Conservation (phyloP, 2,113 vertebrate species). For the Dasyurus viverrinus region DNA sequence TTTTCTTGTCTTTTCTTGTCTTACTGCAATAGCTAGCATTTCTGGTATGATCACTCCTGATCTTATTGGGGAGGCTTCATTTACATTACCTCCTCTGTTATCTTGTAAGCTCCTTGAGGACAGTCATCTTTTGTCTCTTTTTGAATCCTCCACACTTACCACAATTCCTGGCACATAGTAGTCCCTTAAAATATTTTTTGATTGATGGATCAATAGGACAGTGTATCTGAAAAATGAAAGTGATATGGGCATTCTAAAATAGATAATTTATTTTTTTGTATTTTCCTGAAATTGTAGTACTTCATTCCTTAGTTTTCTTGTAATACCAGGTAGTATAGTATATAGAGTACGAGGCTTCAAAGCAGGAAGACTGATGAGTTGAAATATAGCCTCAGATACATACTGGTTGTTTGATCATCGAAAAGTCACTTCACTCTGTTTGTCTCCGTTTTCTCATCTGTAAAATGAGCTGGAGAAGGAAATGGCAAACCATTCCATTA, state of each 20-base stretch:
- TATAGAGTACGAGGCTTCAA: neutral
- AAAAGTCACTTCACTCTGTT: neutral
- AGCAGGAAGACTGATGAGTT: neutral
- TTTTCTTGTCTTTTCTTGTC: neutral
- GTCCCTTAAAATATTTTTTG: neutral
- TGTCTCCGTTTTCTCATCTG: neutral
- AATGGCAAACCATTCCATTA: neutral
- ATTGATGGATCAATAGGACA: neutral
- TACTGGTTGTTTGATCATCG: neutral
- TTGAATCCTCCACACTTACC: neutral
- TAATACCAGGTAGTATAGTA: neutral
- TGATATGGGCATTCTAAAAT: neutral
- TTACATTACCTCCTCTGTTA: neutral
- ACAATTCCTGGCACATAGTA: neutral
- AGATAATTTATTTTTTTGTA: neutral
- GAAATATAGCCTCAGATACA: neutral
- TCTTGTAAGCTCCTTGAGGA: neutral
- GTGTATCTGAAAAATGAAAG: neutral
- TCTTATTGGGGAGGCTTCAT: neutral
- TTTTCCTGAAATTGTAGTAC: neutral
- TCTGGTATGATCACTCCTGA: neutral
- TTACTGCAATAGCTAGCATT: neutral
- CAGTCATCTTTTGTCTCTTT: neutral
- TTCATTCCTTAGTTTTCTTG: neutral
- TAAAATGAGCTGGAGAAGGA: neutral